phyloP scores from a whole-genome alignment of 2,888 invertebrate species.

The Meandrusa payeni region DNA sequence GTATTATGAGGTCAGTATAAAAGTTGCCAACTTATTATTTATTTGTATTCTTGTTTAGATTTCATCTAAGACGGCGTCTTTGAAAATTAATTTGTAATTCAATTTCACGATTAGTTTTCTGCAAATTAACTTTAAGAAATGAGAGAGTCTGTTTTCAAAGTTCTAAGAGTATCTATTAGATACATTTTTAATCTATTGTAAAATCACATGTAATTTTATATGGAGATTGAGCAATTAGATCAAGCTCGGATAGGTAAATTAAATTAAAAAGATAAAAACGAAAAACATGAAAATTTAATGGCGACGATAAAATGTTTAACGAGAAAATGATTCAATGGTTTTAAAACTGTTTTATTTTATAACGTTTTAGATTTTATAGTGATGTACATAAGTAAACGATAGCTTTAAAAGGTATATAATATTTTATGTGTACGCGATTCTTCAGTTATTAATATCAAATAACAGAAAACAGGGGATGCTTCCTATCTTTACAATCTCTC shows the following conservation, averaged over 20 bases:
- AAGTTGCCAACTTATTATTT: no score
- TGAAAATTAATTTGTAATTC: conserved; percentile 5
- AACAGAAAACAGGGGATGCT: conserved; percentile 57
- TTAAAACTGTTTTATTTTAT: conserved; percentile 11
- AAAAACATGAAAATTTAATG: conserved; percentile 13
- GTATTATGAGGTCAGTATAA: no score
- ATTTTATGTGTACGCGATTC: conserved; percentile 5
- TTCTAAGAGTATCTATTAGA: not conserved
- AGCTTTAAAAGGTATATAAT: not conserved
- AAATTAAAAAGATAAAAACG: conserved; percentile 2
- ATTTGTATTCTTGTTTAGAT: no score
- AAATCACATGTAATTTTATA: conserved; percentile 11
- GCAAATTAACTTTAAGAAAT: conserved; percentile 17
- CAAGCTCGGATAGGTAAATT: conserved; percentile 12
- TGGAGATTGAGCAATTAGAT: conserved; percentile 18
- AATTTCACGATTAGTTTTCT: conserved; percentile 15
- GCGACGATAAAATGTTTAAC: conserved; percentile 11
- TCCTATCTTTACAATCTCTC: conserved; percentile 61
- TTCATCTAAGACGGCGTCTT: conserved; percentile 14
- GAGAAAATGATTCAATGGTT: conserved; percentile 15
- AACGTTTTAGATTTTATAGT: conserved; percentile 5
- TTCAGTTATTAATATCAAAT: conserved; percentile 44
- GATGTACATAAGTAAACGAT: not conserved
- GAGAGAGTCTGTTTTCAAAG: no score
- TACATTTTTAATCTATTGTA: conserved; percentile 6